Evolutionary conservation across 2,797 vertebrate genomes (phyloP).

Genomic region (Malurus leucopterus): DNA sequence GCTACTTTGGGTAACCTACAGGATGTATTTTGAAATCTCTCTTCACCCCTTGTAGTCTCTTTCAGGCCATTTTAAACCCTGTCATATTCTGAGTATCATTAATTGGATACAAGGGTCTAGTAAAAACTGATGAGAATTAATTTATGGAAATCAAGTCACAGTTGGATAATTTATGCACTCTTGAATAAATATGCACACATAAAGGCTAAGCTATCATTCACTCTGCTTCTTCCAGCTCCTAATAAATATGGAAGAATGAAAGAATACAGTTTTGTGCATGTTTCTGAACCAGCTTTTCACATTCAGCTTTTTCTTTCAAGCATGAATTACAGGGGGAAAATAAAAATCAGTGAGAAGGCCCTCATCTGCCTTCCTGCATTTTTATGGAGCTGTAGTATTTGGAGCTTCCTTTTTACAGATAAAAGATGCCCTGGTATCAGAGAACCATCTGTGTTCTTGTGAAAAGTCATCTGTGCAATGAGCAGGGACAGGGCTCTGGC

Average conservation of each 20-base stretch:
- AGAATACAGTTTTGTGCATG: neutral
- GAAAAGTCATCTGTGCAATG: neutral
- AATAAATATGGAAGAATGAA: neutral
- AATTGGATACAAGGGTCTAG: neutral
- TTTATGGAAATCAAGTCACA: neutral
- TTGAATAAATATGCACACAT: neutral
- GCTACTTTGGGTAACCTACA: neutral
- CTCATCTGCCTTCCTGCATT: neutral
- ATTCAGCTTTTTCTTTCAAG: neutral
- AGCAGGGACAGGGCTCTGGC: neutral
- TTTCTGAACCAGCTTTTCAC: neutral
- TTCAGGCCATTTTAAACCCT: neutral
- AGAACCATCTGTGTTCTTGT: neutral
- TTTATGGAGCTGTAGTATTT: neutral
- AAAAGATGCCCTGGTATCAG: neutral
- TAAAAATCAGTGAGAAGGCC: neutral
- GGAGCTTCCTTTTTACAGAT: neutral
- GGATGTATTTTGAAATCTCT: neutral
- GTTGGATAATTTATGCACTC: neutral
- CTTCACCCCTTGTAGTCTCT: neutral
- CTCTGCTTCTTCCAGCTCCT: neutral
- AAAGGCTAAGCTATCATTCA: neutral
- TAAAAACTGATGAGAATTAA: neutral
- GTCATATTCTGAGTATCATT: neutral
- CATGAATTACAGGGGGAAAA: neutral